Evolutionary conservation across 2,113 vertebrate genomes (phyloP).

Genomic region (Ailurus styani): DNA sequence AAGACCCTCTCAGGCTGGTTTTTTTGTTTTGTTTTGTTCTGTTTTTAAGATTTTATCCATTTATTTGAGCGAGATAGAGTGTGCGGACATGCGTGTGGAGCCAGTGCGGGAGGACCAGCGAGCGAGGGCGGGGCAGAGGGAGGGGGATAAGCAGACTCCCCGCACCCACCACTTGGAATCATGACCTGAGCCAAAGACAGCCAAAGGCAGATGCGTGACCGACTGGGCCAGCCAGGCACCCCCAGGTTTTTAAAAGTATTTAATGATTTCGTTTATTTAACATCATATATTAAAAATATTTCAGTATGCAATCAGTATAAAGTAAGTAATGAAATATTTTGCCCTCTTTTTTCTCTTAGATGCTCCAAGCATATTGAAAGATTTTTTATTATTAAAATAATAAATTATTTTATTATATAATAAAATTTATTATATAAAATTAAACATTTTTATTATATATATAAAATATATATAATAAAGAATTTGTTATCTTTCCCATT

Average conservation of each 20-base stretch:
- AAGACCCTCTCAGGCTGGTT: neutral
- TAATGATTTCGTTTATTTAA: neutral
- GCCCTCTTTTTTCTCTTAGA: neutral
- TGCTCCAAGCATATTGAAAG: neutral
- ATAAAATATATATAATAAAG: neutral
- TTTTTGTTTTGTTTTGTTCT: neutral
- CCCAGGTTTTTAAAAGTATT: neutral
- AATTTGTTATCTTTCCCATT: neutral
- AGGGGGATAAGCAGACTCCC: too few species aligned
- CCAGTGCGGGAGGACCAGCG: too few species aligned
- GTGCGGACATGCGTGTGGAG: too few species aligned
- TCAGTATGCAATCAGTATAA: neutral
- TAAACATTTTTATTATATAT: too few species aligned
- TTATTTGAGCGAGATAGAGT: too few species aligned
- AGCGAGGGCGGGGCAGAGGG: too few species aligned
- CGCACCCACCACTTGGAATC: neutral
- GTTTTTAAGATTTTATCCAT: too few species aligned
- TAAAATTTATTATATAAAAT: too few species aligned
- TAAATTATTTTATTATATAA: too few species aligned
- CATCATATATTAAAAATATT: neutral
- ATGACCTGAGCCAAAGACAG: neutral
- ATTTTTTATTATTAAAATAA: neutral
- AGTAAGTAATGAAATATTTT: neutral
- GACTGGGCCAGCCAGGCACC: neutral
- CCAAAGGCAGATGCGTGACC: neutral